These are phyloP conservation scores for Harmothoe impar DNA, from an alignment of 2,888 invertebrate genomes.

Conservation along the genomic window DNA sequence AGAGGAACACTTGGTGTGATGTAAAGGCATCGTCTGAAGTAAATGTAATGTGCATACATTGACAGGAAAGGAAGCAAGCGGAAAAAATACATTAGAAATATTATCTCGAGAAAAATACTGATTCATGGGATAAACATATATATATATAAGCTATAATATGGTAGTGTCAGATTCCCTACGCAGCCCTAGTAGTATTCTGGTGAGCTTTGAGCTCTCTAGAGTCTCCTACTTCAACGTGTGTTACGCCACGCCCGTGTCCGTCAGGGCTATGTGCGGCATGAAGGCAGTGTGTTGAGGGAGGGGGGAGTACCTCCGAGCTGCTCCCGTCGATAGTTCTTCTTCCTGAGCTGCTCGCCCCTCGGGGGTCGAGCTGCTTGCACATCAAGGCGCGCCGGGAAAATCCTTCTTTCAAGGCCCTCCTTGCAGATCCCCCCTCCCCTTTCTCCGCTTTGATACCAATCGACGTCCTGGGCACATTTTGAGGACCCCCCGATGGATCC, in stretches of 20 bases:
- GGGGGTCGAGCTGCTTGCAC: constrained; percentile 21
- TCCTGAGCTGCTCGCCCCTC: neutral
- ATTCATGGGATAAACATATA: too few relatives aligned
- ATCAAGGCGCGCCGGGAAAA: constrained; percentile 48
- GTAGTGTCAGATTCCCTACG: too few relatives aligned
- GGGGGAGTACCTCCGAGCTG: neutral
- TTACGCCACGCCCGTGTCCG: neutral
- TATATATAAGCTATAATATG: too few relatives aligned
- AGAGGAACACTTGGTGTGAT: too few relatives aligned
- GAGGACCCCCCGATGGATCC: constrained; percentile 17
- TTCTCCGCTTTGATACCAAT: constrained; percentile 47
- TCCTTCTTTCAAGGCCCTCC: constrained; percentile 26
- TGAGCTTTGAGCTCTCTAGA: too few relatives aligned
- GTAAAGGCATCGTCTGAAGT: too few relatives aligned
- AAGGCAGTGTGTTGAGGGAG: neutral
- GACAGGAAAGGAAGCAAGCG: too few relatives aligned
- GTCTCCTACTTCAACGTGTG: neutral
- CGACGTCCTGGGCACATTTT: constrained; percentile 43
- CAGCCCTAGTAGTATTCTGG: too few relatives aligned
- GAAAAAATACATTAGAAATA: too few relatives aligned
- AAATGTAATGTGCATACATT: too few relatives aligned
- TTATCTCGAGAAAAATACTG: too few relatives aligned
- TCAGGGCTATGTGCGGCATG: neutral
- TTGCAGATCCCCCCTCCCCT: neutral
- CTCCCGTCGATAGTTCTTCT: constrained; percentile 9